phyloP scores from a whole-genome alignment of 2,797 vertebrate species.

The Myotis planiceps region DNA sequence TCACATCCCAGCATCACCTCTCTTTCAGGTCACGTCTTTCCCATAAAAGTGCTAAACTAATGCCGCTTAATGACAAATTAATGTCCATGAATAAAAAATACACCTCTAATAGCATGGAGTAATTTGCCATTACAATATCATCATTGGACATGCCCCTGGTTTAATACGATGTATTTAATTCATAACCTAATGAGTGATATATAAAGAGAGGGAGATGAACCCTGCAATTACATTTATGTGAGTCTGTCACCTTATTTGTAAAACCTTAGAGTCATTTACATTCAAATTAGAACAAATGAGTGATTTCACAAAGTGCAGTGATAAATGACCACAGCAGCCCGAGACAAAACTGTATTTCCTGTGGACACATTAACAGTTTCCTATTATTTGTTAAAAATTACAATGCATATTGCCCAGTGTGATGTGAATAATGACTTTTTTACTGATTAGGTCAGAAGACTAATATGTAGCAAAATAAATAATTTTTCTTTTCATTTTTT shows the following conservation, averaged over 20 bases:
- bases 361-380: conserved; percentile 89
- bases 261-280: conserved; percentile 94
- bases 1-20: conserved; percentile 79
- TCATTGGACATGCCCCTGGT: conserved; percentile 94
- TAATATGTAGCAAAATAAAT: conserved; percentile 91
- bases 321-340: conserved; percentile 90
- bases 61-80: conserved; percentile 94
- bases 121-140: conserved; percentile 95
- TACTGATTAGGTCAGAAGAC: conserved; percentile 91
- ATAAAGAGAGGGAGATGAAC: conserved; percentile 93
- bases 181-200: conserved; percentile 94
- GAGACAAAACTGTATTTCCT: conserved; percentile 89
- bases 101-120: conserved; percentile 92
- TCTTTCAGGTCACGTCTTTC: conserved; percentile 92
- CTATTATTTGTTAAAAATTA: conserved; percentile 92
- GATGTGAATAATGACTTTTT: conserved; percentile 92
- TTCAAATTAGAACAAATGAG: conserved; percentile 94
- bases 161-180: conserved; percentile 95
- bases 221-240: conserved; percentile 93
- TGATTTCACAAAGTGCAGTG: conserved; percentile 92
- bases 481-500: conserved; percentile 88
- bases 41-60: conserved; percentile 93
- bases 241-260: conserved; percentile 94
- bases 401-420: conserved; percentile 90
- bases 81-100: conserved; percentile 94